phyloP scores from a whole-genome alignment of 1,140 invertebrate species.

The Brachionus calyciflorus region DNA sequence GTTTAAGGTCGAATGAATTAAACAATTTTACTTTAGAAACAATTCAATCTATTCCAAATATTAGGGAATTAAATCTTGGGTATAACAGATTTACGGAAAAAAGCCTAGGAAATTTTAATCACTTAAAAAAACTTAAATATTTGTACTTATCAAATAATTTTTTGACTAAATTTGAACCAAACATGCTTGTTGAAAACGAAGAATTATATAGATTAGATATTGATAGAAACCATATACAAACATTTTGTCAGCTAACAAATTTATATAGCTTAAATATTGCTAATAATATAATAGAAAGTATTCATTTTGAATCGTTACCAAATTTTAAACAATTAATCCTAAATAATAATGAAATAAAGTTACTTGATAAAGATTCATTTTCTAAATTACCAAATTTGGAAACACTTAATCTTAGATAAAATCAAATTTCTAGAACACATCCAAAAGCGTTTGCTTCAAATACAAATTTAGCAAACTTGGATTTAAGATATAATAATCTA shows the following conservation, averaged over 20 bases:
- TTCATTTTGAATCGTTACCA: neutral
- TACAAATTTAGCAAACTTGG: neutral
- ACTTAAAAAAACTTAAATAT: neutral
- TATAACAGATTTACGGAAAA: neutral
- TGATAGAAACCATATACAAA: too few species aligned
- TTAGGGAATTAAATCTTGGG: neutral
- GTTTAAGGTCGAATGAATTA: neutral
- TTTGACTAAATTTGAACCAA: neutral
- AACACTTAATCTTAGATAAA: neutral
- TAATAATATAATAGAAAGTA: neutral
- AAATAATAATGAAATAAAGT: neutral
- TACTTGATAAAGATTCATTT: neutral
- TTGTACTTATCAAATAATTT: neutral
- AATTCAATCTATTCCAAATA: neutral
- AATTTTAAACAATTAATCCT: neutral
- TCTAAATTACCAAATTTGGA: neutral
- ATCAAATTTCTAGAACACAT: neutral
- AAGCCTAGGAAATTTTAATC: neutral
- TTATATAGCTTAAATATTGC: too few species aligned
- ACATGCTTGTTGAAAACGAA: neutral
- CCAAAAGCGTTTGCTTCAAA: conserved; percentile 1
- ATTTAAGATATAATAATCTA: neutral
- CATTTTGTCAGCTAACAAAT: too few species aligned
- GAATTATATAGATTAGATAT: neutral
- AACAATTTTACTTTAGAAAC: neutral